Evolutionary conservation across 2,113 vertebrate species (phyloP), one percentile per base, ranked within the genome.

Genomic region (Mirza zaza): DNA sequence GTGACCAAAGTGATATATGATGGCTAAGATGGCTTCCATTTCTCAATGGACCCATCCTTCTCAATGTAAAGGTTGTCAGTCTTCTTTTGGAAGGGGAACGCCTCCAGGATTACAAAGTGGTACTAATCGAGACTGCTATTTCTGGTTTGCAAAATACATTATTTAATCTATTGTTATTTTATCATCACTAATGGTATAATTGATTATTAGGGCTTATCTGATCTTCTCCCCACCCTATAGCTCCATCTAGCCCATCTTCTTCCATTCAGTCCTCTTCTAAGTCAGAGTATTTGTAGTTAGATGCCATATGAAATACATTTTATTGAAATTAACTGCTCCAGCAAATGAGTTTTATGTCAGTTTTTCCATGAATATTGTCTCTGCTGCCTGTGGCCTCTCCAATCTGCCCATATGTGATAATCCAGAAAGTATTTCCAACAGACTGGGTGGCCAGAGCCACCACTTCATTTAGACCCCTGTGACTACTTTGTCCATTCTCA

Each of bases 191-290:
- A 42, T 92, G 42, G 83, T 82, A 34, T 79, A 65, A 93, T 50
- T 95, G 70, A 96, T 82, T 80, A 75, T 18, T 29, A 4, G 88
- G 65, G 77, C 71, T 96, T 95, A 57, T 95, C 91, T 87, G 50
- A 73, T 85, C 79, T 27, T 57, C 34, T 93, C n/a, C 34, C 61
- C 1, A 6, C 12, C 42, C 23, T 42, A 4, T 63, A 1, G 48
- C 71, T 81, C 50, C 2, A n/a, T 29, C 52, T 48, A n/a, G 83
- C 55, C 68, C 39, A 34, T 93, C 96, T 94, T 21, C 9, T 96
- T 96, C 93, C 93, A 45, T 98, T 97, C 65, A 96, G 48, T 86
- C 95, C 57, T 77, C 85, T 92, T 95, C 70, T 34, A 10, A 45
- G 25, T 92, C 34, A 82, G 63, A 61, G 65, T 52, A 73, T 87